Base-by-base conservation (phyloP, 2,797 vertebrate species). In the Tenualosa ilisha region DNA sequence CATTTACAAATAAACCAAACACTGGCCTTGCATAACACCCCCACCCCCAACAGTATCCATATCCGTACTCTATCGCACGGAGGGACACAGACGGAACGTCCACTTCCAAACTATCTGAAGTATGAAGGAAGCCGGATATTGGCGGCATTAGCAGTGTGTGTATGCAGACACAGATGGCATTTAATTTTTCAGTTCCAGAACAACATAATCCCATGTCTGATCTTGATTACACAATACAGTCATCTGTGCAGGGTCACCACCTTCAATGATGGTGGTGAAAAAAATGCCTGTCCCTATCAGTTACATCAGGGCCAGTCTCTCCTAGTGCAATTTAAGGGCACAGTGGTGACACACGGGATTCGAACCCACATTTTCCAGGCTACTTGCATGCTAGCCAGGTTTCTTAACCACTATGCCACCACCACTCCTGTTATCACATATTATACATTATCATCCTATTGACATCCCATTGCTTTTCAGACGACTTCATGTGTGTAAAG, bases 91-190 rank as follows among this genome's bases (percentile, higher is more conserved):
- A n/a, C 3, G 12, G 51, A 15, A 15, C 8, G 20, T 79, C 11
- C 12, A 63, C 43, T 81, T 65, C 51, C 8, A 17, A 59, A 75
- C 53, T 22, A 59, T 20, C 2, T 13, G 83, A 46, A 82, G 15
- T 4, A 2, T 83, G 72, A 85, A 37, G 86, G 63, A 85, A 85
- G 59, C 81, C 0, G 1, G 75, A 82, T 20, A 84, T 84, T 85
- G 86, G 31, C 43, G 46, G 17, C 84, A 54, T 6, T 82, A 49
- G 86, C 51, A 61, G 17, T 9, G 26, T 17, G 3, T 6, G 4
- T 24, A 24, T 11, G 24, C 63, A 26, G 7, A 65, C 7, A 24
- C 26, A 37, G 24, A 37, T 82, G 75, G 53, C 84, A 83, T 59
- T 20, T 81, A 46, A 20, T 87, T 83, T 53, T 53, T 53, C 51